Conservation (phyloP, 2,888 invertebrate genomes). For the Epirrita christyi region DNA sequence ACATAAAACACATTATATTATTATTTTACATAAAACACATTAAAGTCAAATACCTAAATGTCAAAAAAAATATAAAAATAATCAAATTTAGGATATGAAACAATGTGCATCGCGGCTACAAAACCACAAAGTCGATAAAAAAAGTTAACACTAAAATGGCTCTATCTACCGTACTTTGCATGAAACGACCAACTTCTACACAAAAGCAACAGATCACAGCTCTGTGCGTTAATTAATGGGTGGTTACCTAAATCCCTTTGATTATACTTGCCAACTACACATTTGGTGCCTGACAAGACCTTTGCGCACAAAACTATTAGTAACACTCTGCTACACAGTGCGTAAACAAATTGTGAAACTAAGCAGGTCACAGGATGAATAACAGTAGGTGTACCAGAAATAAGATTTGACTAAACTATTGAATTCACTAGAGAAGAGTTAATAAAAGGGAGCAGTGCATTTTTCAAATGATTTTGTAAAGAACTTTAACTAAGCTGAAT, state of each 20-base stretch:
- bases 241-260: constrained; percentile 39
- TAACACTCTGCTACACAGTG: constrained; percentile 34
- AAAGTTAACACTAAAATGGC: background rate
- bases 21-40: too few relatives aligned
- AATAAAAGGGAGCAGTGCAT: too few relatives aligned
- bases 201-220: constrained; percentile 22
- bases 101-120: background rate
- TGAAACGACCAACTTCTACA: constrained; percentile 11
- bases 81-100: too few relatives aligned
- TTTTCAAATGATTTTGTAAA: too few relatives aligned
- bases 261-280: constrained; percentile 39
- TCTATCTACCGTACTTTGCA: background rate
- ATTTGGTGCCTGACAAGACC: constrained; percentile 38
- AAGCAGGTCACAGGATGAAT: background rate
- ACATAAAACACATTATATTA: too few relatives aligned
- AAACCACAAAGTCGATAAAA: background rate
- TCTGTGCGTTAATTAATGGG: constrained; percentile 32
- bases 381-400: too few relatives aligned
- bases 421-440: too few relatives aligned
- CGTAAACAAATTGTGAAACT: constrained; percentile 13
- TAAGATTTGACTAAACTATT: too few relatives aligned
- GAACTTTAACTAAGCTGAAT: too few relatives aligned
- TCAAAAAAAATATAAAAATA: background rate
- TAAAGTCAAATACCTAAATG: too few relatives aligned
- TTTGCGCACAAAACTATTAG: constrained; percentile 40